Evolutionary conservation across 2,888 invertebrate genomes (phyloP), one percentile per base, ranked within the genome.

Genomic region (Halocaridina rubra): DNA sequence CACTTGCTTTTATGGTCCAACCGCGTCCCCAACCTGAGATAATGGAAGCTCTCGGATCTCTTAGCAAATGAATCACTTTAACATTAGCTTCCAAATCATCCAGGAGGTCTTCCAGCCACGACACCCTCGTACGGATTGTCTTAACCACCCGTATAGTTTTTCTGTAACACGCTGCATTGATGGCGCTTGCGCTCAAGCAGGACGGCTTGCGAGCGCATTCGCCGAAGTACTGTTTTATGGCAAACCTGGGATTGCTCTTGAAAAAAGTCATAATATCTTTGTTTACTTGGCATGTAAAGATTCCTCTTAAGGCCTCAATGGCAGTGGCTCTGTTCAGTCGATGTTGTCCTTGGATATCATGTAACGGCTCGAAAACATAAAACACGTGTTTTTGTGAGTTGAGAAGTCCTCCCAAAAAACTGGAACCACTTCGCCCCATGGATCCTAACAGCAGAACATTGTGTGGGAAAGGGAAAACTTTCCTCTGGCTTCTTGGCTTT

Each of bases 311-410:
- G 19, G 16, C 27, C 27, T 32, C 19, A 5, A 10, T 22, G 3
- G 69, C 57, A 13, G 27, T 27, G 27, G 16, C 29, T 10, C 19
- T 22, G 8, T 24, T 46, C 19, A 79, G 29, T 3, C 32, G 1
- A 2, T 24, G 3, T 22, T n/a, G 5, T 3, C 8, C 19, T 39
- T 69, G 46, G 5, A 79, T 10, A 10, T 29, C n/a, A 3, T 53
- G 79, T 7, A 79, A 19, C 7, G 79, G 79, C 30, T 79, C 79
- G 79, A 79, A 79, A 57, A 53, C 24, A 53, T 79, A 79, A 53
- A 79, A 46, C 2, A 19, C 27, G 0, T 53, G 19, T 3, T 67
- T 24, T 8, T 46, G 79, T 8, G 69, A 29, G 10, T 5, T 19
- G 2, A 79, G 79, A 13, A 79, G 53, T 2, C 22, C 29, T 0